Evolutionary conservation across 2,888 invertebrate species (phyloP).

Genomic region (Griposia aprilina): DNA sequence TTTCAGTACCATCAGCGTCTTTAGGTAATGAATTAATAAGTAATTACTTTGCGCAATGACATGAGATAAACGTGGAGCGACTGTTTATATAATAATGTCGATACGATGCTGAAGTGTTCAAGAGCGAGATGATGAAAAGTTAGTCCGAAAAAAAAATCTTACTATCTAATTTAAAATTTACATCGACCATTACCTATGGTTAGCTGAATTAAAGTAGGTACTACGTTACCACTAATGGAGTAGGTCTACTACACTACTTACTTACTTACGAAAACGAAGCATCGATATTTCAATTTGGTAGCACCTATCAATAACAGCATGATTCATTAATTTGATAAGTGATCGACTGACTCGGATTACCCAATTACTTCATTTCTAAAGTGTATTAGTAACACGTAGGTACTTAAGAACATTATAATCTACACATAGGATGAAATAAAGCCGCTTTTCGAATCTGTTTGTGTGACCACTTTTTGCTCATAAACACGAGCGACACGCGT

Average conservation of each 20-base stretch:
- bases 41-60: neutral
- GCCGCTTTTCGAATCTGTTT: neutral
- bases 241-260: neutral
- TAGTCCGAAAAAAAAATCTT: neutral
- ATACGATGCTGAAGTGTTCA: neutral
- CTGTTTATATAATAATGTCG: no score
- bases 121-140: neutral
- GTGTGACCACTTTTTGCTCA: neutral
- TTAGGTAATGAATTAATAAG: neutral
- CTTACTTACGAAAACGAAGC: neutral
- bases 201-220: neutral
- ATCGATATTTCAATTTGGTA: conserved; percentile 15
- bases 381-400: neutral
- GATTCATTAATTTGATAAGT: conserved; percentile 19
- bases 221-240: neutral
- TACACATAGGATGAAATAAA: neutral
- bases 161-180: neutral
- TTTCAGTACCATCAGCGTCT: neutral
- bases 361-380: neutral
- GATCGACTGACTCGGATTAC: conserved; percentile 6
- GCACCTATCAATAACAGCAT: neutral
- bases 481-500: no score
- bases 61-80: neutral
- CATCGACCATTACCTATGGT: no score
- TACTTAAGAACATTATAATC: neutral